phyloP scores from a whole-genome alignment of 1,140 invertebrate species.

The Ooceraea biroi region DNA sequence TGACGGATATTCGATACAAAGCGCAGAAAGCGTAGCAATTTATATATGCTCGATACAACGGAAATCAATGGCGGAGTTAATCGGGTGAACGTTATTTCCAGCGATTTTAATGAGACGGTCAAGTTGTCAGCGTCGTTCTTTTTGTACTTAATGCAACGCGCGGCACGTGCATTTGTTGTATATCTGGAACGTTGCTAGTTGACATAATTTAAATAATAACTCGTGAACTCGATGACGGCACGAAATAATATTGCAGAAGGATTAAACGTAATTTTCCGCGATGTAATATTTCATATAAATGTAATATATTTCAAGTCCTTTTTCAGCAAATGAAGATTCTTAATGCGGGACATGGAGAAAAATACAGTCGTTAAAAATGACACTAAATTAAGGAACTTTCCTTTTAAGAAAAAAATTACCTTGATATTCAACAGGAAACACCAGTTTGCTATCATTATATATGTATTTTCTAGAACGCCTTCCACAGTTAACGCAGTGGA shows the following conservation, averaged over 20 bases:
- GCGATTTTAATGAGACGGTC: slow-evolving; percentile 2
- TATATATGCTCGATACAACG: slow-evolving; percentile 68
- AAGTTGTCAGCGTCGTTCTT: neutral
- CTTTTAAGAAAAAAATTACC: neutral
- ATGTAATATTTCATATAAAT: too few species aligned
- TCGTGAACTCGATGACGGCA: too few species aligned
- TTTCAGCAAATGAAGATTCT: too few species aligned
- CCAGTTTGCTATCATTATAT: neutral
- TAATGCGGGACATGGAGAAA: too few species aligned
- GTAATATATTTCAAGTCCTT: too few species aligned
- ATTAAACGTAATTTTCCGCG: neutral
- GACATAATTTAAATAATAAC: neutral
- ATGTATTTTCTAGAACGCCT: slow-evolving; percentile 4
- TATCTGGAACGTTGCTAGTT: neutral
- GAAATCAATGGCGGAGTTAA: slow-evolving; percentile 68
- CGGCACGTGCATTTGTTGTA: neutral
- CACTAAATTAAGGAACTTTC: too few species aligned
- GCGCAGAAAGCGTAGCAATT: slow-evolving; percentile 56
- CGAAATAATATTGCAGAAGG: neutral
- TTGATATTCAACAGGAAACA: neutral
- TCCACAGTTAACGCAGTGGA: neutral
- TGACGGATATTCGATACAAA: slow-evolving; percentile 47
- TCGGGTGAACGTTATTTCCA: neutral
- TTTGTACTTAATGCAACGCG: slow-evolving; percentile 5
- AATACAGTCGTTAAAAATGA: too few species aligned